Evolutionary conservation across 2,113 vertebrate genomes (phyloP), one percentile per base, ranked within the genome.

Genomic region (Scomber colias): DNA sequence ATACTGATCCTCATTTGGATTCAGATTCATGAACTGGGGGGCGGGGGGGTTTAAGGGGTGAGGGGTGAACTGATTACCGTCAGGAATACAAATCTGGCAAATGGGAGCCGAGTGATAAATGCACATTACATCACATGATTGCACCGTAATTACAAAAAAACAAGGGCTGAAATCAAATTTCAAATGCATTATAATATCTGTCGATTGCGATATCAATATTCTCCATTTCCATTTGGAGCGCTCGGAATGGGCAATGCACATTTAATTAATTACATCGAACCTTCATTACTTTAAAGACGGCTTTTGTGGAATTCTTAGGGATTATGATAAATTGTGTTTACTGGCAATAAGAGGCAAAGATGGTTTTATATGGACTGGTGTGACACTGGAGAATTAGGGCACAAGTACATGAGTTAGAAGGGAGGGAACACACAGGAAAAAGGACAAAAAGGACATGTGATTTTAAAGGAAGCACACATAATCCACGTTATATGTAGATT

Each of bases 311-410:
- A 90, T 90, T 91, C 68, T 40, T 46, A 73, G 48, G 83, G 85
- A 93, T 93, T 90, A 85, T 90, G 91, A 94, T 93, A 79, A 93
- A 94, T 90, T 82, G 85, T 92, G 86, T 93, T 92, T 92, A 92
- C 85, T 55, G 78, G 79, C 53, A 45, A 82, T 71, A 53, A 61
- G 46, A 85, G 60, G 79, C 54, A 77, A 83, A 72, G 62, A 77
- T 31, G 55, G 53, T 71, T 67, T 84, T 84, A 73, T 83, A 9
- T 40, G 81, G 77, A 54, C 70, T 66, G 67, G 66, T 82, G 46
- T 91, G 83, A 87, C 19, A 66, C 45, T 46, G 66, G 62, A 59
- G 50, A 31, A 50, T 59, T 70, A 51, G 68, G 70, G 68, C 60
- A 80, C 24, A 44, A 74, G 74, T 50, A 67, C 30, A 63, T 55